Evolutionary conservation across 2,888 invertebrate genomes (phyloP), one percentile per base, ranked within the genome.

Genomic region (Vesta saturnalis): DNA sequence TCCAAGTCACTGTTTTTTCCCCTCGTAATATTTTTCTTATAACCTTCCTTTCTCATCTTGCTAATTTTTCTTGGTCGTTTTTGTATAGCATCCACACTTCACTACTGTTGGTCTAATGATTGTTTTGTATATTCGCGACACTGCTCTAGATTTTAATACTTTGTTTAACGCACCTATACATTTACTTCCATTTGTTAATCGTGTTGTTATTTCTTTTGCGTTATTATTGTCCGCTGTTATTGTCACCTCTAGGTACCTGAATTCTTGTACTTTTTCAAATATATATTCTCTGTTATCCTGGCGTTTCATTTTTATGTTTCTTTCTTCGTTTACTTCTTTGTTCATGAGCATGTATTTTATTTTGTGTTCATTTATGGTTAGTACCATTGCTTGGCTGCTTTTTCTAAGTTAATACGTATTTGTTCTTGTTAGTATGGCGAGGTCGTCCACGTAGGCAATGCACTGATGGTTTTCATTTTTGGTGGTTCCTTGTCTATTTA

Each of bases 101-200:
- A 46, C 46, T 46, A 46, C 46, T 15, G 14, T 46, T n/a, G 46
- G 46, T 15, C 46, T 46, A 46, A 46, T 46, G 15, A 46, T n/a
- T 46, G 46, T 5, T n/a, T 46, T n/a, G 6, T 46, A n/a, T n/a
- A 46, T 46, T 46, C 14, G 12, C 15, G 14, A 46, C 14, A n/a
- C 14, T 46, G 46, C 15, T 12, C n/a, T 46, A 8, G 46, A 46
- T 46, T 46, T 46, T 46, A 46, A 4, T 8, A 4, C 4, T 46
- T 46, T 46, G 46, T 46, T 46, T 46, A n/a, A n/a, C n/a, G n/a
- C n/a, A 4, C 46, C 3, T 46, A 8, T 15, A 15, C 14, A 8
- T n/a, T n/a, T n/a, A n/a, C n/a, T n/a, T n/a, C n/a, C n/a, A n/a
- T n/a, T n/a, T n/a, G n/a, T n/a, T n/a, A 46, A 8, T 15, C 46